Percentiles rank a stretch among this genome's conserved stretches.
These are phyloP conservation scores for Cryptoleucopteryx plumbea DNA, from an alignment of 2,113 vertebrate genomes.

Conservation along the genomic window DNA sequence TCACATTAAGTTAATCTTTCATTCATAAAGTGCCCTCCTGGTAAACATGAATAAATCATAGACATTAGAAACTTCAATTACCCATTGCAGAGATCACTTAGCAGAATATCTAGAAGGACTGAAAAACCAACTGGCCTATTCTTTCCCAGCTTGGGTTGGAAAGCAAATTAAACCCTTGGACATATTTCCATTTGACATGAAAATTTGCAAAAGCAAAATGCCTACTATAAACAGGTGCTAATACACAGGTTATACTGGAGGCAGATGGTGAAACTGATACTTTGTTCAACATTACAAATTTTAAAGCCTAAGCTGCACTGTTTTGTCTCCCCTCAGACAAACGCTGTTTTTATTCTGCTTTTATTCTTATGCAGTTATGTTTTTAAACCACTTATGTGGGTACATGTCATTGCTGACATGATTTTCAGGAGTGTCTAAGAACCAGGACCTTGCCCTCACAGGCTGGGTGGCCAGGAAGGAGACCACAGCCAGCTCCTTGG, in stretches of 20 bases:
- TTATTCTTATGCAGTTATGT: background rate
- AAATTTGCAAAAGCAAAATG: background rate
- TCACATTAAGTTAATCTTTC: constrained; percentile 34
- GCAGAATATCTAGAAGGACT: background rate
- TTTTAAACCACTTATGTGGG: background rate
- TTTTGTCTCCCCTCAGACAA: background rate
- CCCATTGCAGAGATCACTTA: constrained; percentile 26
- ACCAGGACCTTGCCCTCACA: background rate
- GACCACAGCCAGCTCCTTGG: background rate
- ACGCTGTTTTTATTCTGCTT: background rate
- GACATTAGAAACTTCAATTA: constrained; percentile 45
- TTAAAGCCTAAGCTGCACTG: background rate
- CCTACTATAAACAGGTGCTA: background rate
- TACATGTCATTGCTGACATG: background rate
- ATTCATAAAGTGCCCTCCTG: constrained; percentile 36
- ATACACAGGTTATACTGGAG: background rate
- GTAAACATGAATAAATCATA: constrained; percentile 65
- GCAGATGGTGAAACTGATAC: background rate
- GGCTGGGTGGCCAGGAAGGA: background rate
- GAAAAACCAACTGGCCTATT: background rate
- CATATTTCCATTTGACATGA: background rate
- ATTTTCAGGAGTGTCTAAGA: background rate
- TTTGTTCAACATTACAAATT: background rate
- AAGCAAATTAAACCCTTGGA: constrained; percentile 37
- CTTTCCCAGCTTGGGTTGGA: background rate